Conservation (phyloP, 1,140 invertebrate species). For the Drosophila lini region DNA sequence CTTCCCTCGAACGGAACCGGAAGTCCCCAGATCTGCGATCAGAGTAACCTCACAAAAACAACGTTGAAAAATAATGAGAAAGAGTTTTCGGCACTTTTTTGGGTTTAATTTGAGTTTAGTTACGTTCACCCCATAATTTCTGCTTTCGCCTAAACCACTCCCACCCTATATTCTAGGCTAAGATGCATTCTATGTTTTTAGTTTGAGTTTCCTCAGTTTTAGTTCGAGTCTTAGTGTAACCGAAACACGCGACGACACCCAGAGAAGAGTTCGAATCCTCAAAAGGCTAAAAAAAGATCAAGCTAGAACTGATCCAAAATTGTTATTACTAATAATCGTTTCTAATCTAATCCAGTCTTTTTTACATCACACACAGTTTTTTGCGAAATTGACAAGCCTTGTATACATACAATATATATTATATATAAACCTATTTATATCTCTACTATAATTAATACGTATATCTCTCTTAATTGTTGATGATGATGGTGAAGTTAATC, state of each 20-base stretch:
- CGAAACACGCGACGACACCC: slow-evolving; percentile 41
- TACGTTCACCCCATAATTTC: slow-evolving; percentile 28
- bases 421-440: slow-evolving; percentile 54
- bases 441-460: slow-evolving; percentile 58
- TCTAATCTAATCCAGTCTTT: slow-evolving; percentile 74
- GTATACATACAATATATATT: slow-evolving; percentile 49
- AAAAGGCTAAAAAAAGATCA: slow-evolving; percentile 39
- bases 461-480: slow-evolving; percentile 81
- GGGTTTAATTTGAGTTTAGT: slow-evolving; percentile 27
- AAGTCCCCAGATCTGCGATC: slow-evolving; percentile 8
- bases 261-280: slow-evolving; percentile 46
- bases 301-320: slow-evolving; percentile 57
- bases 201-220: slow-evolving; percentile 24
- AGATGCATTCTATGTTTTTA: slow-evolving; percentile 44
- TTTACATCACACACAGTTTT: slow-evolving; percentile 80
- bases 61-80: slow-evolving; percentile 5
- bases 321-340: slow-evolving; percentile 73
- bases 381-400: slow-evolving; percentile 52
- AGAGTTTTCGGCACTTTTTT: slow-evolving; percentile 27
- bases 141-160: slow-evolving; percentile 26
- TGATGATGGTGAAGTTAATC: slow-evolving; percentile 85
- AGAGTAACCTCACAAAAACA: slow-evolving; percentile 21
- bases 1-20: slow-evolving; percentile 29
- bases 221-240: slow-evolving; percentile 32
- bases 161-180: slow-evolving; percentile 13